A percentile compares a stretch with the other conserved stretches of the same genome.
phyloP scores from a whole-genome alignment of 2,113 vertebrate species.

The Strix uralensis region DNA sequence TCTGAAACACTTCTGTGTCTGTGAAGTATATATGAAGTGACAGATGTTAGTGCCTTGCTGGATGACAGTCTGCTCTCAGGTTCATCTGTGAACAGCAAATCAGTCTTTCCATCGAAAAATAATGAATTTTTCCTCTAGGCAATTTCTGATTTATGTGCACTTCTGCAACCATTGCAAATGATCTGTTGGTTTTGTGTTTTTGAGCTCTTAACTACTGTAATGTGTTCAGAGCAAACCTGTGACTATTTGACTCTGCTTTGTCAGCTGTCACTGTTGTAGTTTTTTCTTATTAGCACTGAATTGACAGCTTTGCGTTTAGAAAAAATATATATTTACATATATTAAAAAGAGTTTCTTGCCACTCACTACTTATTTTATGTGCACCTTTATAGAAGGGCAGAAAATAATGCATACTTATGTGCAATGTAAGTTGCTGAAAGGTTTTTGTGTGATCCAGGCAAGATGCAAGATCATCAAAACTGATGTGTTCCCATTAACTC shows the following conservation, averaged over 20 bases:
- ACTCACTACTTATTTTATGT: not conserved
- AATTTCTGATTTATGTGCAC: not conserved
- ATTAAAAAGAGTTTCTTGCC: not conserved
- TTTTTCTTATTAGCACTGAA: not conserved
- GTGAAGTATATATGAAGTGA: not conserved
- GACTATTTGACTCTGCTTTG: not conserved
- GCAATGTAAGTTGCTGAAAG: not conserved
- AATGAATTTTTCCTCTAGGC: not conserved
- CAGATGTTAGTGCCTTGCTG: not conserved
- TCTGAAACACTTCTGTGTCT: not conserved
- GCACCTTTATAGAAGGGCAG: not conserved
- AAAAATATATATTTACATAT: not conserved
- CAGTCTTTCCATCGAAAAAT: not conserved
- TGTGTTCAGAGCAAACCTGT: not conserved
- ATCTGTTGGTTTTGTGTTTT: not conserved
- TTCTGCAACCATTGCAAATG: not conserved
- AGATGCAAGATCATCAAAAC: not conserved
- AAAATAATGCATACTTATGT: not conserved
- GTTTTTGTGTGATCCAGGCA: not conserved
- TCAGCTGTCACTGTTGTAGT: not conserved
- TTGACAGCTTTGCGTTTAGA: not conserved
- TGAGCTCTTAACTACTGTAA: not conserved
- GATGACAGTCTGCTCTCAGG: not conserved
- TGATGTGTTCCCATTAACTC: not conserved
- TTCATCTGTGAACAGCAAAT: not conserved